These are phyloP conservation scores for Netelia inedita DNA, from an alignment of 2,888 invertebrate species.

Conservation along the genomic window DNA sequence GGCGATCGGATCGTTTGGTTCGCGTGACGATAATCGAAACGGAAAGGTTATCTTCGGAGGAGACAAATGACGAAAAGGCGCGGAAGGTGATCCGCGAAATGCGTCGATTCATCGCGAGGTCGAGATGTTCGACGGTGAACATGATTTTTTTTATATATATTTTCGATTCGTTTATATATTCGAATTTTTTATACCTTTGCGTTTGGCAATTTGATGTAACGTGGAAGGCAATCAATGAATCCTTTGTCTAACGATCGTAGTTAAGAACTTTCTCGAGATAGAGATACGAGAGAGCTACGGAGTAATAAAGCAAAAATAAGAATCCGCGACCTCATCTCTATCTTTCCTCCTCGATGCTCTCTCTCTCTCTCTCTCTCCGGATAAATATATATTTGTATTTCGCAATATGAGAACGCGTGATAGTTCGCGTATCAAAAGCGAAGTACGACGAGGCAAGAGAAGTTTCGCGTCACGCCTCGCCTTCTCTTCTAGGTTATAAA, in stretches of 20 bases:
- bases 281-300: neutral
- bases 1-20: neutral
- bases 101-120: constrained; percentile 27
- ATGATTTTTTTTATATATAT: neutral
- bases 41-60: constrained; percentile 26
- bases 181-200: neutral
- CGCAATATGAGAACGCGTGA: neutral
- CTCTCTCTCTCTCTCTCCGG: neutral
- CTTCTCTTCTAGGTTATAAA: neutral
- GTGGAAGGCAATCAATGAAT: constrained; percentile 1
- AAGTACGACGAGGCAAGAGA: neutral
- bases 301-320: neutral
- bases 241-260: neutral
- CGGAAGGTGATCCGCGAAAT: constrained; percentile 26
- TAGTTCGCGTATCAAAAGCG: constrained; percentile 17
- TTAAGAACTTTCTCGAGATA: neutral
- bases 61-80: constrained; percentile 29
- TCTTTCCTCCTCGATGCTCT: constrained; percentile 9
- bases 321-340: constrained; percentile 2
- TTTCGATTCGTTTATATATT: neutral
- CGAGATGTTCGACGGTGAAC: neutral
- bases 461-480: neutral
- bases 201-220: constrained; percentile 6
- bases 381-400: neutral
- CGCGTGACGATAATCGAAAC: constrained; percentile 35